These are phyloP conservation scores for Sardinella longiceps DNA, from an alignment of 2,797 vertebrate genomes.

Conservation along the genomic window DNA sequence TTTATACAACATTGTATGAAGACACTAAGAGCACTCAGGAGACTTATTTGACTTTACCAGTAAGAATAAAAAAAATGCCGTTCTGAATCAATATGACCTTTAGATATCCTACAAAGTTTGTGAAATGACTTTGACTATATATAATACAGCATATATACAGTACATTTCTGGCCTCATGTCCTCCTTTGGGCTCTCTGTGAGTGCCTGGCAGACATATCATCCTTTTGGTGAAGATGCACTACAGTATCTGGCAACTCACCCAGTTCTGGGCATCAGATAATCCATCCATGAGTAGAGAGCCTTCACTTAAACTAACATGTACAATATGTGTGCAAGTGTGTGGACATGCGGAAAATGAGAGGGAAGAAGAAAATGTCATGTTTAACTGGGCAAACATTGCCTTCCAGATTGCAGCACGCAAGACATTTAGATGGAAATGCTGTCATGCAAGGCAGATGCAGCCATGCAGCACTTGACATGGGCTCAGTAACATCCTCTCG, in stretches of 20 bases:
- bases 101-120: too few species aligned
- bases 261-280: not conserved
- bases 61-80: not conserved
- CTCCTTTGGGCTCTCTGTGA: not conserved
- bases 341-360: not conserved
- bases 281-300: not conserved
- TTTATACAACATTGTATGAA: too few species aligned
- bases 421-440: not conserved
- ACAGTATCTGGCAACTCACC: not conserved
- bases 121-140: not conserved
- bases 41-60: not conserved
- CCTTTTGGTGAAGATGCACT: not conserved
- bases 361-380: constrained; percentile 14
- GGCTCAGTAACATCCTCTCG: not conserved
- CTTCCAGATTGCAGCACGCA: not conserved
- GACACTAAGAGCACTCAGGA: too few species aligned
- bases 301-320: not conserved
- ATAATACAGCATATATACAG: not conserved
- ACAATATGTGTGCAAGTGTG: not conserved
- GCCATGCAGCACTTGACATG: not conserved
- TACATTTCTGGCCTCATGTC: not conserved
- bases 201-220: not conserved
- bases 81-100: not conserved
- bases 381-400: constrained; percentile 16
- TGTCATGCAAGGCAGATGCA: not conserved